These are phyloP conservation scores for Trichopoda pennipes DNA, from an alignment of 2,888 invertebrate species.

Conservation along the genomic window DNA sequence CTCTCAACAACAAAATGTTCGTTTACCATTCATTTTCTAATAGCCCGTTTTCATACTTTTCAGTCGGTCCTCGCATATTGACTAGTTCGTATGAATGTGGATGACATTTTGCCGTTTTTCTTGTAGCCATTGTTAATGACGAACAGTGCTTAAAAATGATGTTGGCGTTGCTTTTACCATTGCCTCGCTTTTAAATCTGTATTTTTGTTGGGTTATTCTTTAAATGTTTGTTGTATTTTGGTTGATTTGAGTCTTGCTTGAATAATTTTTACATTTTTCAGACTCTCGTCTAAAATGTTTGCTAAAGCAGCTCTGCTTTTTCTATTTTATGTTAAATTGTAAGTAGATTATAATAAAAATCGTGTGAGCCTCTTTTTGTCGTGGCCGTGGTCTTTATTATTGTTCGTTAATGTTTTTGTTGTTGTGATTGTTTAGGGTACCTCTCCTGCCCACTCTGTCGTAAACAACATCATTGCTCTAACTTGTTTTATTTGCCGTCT, in stretches of 20 bases:
- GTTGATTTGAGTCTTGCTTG: constrained; percentile 64
- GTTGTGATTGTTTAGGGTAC: constrained; percentile 47
- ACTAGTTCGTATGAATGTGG: constrained; percentile 8
- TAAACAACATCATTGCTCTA: constrained; percentile 57
- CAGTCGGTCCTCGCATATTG: constrained; percentile 11
- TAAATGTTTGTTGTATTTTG: constrained; percentile 29
- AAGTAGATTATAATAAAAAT: constrained; percentile 58
- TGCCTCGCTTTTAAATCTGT: constrained; percentile 4
- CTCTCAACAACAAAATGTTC: no score
- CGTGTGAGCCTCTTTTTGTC: constrained; percentile 61
- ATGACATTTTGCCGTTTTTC: constrained; percentile 37
- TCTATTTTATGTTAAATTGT: constrained; percentile 42
- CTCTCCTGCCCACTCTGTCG: constrained; percentile 58
- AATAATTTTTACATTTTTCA: constrained; percentile 65
- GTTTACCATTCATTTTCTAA: neutral
- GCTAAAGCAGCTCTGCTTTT: constrained; percentile 51
- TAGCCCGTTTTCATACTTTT: neutral
- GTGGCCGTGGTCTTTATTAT: constrained; percentile 41
- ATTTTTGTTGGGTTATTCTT: constrained; percentile 36
- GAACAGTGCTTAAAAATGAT: constrained; percentile 40
- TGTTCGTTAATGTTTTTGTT: constrained; percentile 23
- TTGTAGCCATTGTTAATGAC: constrained; percentile 43
- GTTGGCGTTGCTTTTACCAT: constrained; percentile 46
- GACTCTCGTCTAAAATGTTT: constrained; percentile 61
- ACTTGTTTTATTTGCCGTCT: constrained; percentile 67